Percentiles rank a stretch among this genome's conserved stretches.
Conservation (phyloP, 2,888 invertebrate genomes). For the Trissonchulus sp. region DNA sequence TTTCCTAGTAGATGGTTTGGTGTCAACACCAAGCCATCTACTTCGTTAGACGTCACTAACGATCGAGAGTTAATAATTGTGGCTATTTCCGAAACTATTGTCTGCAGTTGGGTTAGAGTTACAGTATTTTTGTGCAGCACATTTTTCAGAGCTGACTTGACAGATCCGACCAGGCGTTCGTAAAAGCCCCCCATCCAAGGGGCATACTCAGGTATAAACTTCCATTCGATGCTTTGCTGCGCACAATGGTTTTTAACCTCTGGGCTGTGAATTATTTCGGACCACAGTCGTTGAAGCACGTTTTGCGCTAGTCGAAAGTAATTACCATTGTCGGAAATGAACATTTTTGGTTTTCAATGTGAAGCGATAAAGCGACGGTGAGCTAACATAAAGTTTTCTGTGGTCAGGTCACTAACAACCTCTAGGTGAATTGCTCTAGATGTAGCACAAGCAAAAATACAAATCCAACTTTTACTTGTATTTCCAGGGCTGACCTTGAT, state of each 20-base stretch:
- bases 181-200: constrained; percentile 27
- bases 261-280: neutral
- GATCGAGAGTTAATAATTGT: constrained; percentile 14
- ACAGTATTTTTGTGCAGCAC: neutral
- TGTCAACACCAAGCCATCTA: no score
- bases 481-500: neutral
- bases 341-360: constrained; percentile 11
- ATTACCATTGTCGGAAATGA: constrained; percentile 21
- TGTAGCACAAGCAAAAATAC: constrained; percentile 20
- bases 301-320: neutral
- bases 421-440: constrained; percentile 17
- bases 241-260: neutral
- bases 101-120: constrained; percentile 12
- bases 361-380: constrained; percentile 9
- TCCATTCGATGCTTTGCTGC: neutral
- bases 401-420: constrained; percentile 12
- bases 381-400: constrained; percentile 10
- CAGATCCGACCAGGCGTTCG: constrained; percentile 12
- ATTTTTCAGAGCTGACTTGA: constrained; percentile 21
- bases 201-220: constrained; percentile 17
- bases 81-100: constrained; percentile 8
- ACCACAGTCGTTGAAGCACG: constrained; percentile 3
- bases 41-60: neutral
- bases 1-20: neutral
- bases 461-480: constrained; percentile 6